These are phyloP conservation scores for Saccopteryx bilineata DNA, from an alignment of 2,113 vertebrate species.

Conservation along the genomic window DNA sequence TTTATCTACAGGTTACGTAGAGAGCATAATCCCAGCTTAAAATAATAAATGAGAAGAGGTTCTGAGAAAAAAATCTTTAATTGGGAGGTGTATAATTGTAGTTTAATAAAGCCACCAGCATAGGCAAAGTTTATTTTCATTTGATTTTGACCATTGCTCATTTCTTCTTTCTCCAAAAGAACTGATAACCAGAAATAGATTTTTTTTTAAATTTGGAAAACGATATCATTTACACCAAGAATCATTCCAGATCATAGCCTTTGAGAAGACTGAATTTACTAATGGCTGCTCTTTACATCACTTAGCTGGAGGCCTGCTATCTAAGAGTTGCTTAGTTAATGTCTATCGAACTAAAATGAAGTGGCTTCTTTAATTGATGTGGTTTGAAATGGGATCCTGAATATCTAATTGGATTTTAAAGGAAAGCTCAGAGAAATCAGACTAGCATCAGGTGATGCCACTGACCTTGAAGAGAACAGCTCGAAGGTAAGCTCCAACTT, in stretches of 20 bases:
- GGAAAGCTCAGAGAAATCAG: constrained; percentile 68
- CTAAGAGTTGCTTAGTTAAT: not conserved
- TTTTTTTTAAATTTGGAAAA: not conserved
- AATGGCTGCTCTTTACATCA: not conserved
- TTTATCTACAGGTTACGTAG: constrained; percentile 79
- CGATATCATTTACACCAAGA: not conserved
- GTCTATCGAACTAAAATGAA: constrained; percentile 48
- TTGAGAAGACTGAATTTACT: not conserved
- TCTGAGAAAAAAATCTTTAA: constrained; percentile 49
- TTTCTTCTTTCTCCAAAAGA: not conserved
- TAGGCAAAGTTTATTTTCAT: constrained; percentile 60
- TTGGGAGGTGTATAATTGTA: constrained; percentile 25
- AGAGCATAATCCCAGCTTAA: constrained; percentile 73
- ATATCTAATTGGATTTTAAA: constrained; percentile 79
- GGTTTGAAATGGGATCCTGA: constrained; percentile 78
- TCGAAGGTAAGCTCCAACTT: constrained; percentile 75
- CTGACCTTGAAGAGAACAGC: constrained; percentile 70
- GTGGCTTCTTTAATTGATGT: constrained; percentile 35
- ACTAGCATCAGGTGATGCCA: constrained; percentile 64
- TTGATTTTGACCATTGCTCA: constrained; percentile 45
- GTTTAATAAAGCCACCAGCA: constrained; percentile 38
- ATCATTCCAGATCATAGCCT: not conserved
- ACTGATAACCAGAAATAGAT: not conserved
- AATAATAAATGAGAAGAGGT: constrained; percentile 72
- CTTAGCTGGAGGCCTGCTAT: not conserved